Evolutionary conservation across 2,113 vertebrate genomes (phyloP).

Genomic region (Tetraodon nigroviridis): DNA sequence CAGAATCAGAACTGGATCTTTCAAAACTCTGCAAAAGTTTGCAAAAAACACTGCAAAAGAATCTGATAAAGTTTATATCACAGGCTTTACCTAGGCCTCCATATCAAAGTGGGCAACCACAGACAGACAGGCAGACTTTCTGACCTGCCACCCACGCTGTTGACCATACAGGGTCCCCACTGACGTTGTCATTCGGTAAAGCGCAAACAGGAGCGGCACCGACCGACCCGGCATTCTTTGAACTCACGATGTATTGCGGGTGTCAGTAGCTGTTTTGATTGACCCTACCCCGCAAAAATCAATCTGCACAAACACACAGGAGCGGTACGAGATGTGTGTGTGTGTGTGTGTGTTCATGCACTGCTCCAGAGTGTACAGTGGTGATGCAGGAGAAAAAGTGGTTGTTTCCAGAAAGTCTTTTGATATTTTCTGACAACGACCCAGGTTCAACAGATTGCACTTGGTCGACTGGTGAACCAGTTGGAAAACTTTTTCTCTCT

Average conservation of each 20-base stretch:
- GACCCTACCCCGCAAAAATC: slow-evolving; percentile 71
- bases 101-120: neutral
- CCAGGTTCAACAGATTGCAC: slow-evolving; percentile 53
- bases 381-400: slow-evolving; percentile 28
- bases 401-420: slow-evolving; percentile 33
- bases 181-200: slow-evolving; percentile 56
- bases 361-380: slow-evolving; percentile 28
- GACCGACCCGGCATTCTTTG: slow-evolving; percentile 58
- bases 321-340: neutral
- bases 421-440: slow-evolving; percentile 37
- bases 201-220: slow-evolving; percentile 55
- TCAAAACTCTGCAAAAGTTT: slow-evolving; percentile 5
- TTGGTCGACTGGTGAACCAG: slow-evolving; percentile 33
- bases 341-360: slow-evolving; percentile 1
- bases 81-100: too few species aligned
- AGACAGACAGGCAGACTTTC: slow-evolving; percentile 27
- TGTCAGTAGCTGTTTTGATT: slow-evolving; percentile 65
- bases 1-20: too few species aligned
- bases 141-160: slow-evolving; percentile 50
- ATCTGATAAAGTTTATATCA: too few species aligned
- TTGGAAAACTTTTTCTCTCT: slow-evolving; percentile 44
- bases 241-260: slow-evolving; percentile 62
- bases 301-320: slow-evolving; percentile 61
- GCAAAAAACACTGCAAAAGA: too few species aligned
- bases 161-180: slow-evolving; percentile 47